These are phyloP conservation scores for Ramazzottius varieornatus DNA, from an alignment of 2,888 invertebrate genomes.

Conservation along the genomic window DNA sequence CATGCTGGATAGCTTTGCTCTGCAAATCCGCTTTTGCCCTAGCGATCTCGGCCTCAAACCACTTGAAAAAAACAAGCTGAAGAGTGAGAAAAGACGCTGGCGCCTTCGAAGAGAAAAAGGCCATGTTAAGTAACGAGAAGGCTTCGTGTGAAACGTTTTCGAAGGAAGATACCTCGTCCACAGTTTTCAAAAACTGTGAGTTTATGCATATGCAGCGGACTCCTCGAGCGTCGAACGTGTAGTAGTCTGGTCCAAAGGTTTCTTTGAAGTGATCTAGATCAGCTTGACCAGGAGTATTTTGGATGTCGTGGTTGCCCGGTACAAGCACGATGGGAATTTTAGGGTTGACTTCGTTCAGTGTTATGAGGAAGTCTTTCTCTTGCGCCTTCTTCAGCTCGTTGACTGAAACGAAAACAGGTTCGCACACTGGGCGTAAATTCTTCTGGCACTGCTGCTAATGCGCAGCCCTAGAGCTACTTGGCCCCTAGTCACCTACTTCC, in stretches of 20 bases:
- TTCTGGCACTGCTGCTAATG: too few relatives aligned
- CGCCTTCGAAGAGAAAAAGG: too few relatives aligned
- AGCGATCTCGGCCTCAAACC: slow-evolving; percentile 22
- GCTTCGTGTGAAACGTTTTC: too few relatives aligned
- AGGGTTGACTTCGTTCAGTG: slow-evolving; percentile 21
- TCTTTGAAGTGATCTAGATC: slow-evolving; percentile 14
- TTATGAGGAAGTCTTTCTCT: slow-evolving; percentile 21
- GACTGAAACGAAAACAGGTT: slow-evolving; percentile 6
- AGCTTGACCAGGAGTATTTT: slow-evolving; percentile 23
- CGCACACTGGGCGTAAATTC: too few relatives aligned
- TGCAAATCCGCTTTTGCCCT: slow-evolving; percentile 4
- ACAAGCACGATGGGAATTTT: slow-evolving; percentile 27
- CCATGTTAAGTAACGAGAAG: too few relatives aligned
- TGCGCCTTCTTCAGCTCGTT: slow-evolving; percentile 17
- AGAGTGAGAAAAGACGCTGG: background rate
- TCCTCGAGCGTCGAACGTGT: slow-evolving; percentile 27
- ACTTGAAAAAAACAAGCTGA: slow-evolving; percentile 18
- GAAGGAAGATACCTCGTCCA: slow-evolving; percentile 10
- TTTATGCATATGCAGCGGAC: slow-evolving; percentile 27
- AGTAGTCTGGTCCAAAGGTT: slow-evolving; percentile 26
- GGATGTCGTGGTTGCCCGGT: slow-evolving; percentile 31
- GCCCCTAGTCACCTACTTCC: slow-evolving; percentile 21
- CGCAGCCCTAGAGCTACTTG: too few relatives aligned
- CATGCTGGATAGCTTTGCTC: slow-evolving; percentile 14
- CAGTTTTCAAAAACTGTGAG: slow-evolving; percentile 24